Evolutionary conservation across 2,113 vertebrate genomes (phyloP), one percentile per base, ranked within the genome.

Genomic region (Electrona antarctica): DNA sequence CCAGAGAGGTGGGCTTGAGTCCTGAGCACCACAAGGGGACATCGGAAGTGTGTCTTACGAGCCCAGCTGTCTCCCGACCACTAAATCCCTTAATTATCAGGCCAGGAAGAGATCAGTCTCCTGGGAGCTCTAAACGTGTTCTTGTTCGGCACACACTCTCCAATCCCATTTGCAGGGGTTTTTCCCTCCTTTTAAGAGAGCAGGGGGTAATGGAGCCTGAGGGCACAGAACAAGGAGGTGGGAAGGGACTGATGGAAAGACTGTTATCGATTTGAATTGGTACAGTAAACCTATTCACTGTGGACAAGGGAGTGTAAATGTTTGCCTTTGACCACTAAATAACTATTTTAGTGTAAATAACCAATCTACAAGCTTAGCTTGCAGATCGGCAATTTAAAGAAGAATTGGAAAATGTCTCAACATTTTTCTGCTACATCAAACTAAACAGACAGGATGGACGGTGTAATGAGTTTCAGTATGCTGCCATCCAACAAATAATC

Each of bases 41-140:
- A 73, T 52, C 73, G 72, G 73, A 68, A 86, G 80, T 73, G 68
- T 79, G 78, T 78, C 71, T 78, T 87, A 69, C 79, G 73, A 74
- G 63, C 83, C 74, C 83, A 81, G 77, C 72, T 86, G 87, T 87
- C 87, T 78, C 74, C 75, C 73, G 82, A 83, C 80, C 80, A 82
- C 85, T 80, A 88, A 88, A 88, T 86, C 86, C 87, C 68, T 88
- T 91, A 85, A 92, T 91, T 85, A 92, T 74, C 77, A 89, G 81
- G 76, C 82, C 76, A 57, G 67, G 60, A 74, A 84, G 70, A 76
- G 55, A 41, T 41, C 57, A 64, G 77, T 76, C 88, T 86, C 80
- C 49, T 3, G 71, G 78, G 85, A 87, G 70, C 69, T 60, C 76
- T 87, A 81, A 86, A 80, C 73, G 56, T 74, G 72, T 69, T 80